Percentiles rank a stretch among this genome's conserved stretches.
Conservation (phyloP, 2,888 invertebrate species). For the Adineta ricciae region DNA sequence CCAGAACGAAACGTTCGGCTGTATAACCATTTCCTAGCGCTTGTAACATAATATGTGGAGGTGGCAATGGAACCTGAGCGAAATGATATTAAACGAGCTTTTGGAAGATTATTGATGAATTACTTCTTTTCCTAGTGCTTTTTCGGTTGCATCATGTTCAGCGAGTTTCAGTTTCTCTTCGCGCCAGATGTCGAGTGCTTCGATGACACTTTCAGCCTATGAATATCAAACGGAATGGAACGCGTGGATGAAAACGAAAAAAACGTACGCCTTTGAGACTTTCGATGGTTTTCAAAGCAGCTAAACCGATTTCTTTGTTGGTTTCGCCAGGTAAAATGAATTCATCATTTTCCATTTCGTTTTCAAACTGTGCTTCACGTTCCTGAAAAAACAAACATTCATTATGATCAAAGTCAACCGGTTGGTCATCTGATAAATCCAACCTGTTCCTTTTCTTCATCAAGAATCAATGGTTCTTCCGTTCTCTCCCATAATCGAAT, state of each 20-base stretch:
- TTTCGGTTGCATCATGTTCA: slow-evolving; percentile 53
- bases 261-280: slow-evolving; percentile 71
- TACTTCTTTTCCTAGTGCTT: slow-evolving; percentile 40
- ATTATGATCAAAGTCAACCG: background rate
- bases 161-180: slow-evolving; percentile 51
- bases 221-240: background rate
- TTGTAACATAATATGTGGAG: slow-evolving; percentile 68
- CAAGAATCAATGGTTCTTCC: slow-evolving; percentile 76
- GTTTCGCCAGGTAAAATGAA: slow-evolving; percentile 54
- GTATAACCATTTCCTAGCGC: slow-evolving; percentile 63
- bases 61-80: slow-evolving; percentile 52
- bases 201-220: slow-evolving; percentile 76
- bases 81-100: background rate
- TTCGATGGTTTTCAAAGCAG: slow-evolving; percentile 75
- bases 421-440: slow-evolving; percentile 16
- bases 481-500: slow-evolving; percentile 74
- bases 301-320: slow-evolving; percentile 66
- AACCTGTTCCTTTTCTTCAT: slow-evolving; percentile 70
- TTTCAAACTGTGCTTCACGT: slow-evolving; percentile 61
- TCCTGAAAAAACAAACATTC: slow-evolving; percentile 52
- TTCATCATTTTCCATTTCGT: slow-evolving; percentile 51
- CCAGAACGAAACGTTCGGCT: slow-evolving; percentile 68
- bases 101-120: background rate
- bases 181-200: slow-evolving; percentile 68
- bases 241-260: slow-evolving; percentile 26